Evolutionary conservation across 2,888 invertebrate species (phyloP).

Genomic region (Heliconius hortense): DNA sequence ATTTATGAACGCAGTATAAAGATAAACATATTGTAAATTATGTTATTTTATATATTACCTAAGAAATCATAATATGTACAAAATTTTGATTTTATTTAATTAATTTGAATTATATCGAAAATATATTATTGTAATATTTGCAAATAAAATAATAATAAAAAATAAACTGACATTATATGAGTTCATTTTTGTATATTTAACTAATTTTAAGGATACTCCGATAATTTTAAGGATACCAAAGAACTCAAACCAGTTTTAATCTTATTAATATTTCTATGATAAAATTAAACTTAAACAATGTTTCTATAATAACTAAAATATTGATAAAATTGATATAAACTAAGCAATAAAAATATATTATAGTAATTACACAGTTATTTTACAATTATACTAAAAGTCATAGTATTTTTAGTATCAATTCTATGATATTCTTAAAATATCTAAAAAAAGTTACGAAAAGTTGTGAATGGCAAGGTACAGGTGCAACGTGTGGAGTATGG

Average conservation of each 20-base stretch:
- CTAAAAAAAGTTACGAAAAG: conserved; percentile 14
- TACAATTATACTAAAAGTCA: too few relatives aligned
- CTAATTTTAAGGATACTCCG: too few relatives aligned
- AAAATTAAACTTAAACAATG: too few relatives aligned
- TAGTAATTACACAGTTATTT: too few relatives aligned
- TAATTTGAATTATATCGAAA: neutral
- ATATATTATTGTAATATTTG: too few relatives aligned
- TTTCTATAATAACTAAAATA: too few relatives aligned
- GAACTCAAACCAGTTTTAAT: neutral
- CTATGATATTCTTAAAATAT: conserved; percentile 5
- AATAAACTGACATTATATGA: neutral
- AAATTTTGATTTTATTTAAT: neutral
- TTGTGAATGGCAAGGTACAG: conserved; percentile 43
- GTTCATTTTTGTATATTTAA: neutral
- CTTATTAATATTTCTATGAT: neutral
- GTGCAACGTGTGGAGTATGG: conserved; percentile 53
- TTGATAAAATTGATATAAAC: too few relatives aligned
- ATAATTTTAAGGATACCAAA: neutral
- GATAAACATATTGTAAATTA: too few relatives aligned
- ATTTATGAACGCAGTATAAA: too few relatives aligned
- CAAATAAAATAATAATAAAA: neutral
- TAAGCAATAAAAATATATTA: too few relatives aligned
- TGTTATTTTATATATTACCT: too few relatives aligned
- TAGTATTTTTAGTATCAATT: conserved; percentile 21
- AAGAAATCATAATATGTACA: neutral